Evolutionary conservation across 2,113 vertebrate species (phyloP).

Genomic region (Takifugu flavidus): DNA sequence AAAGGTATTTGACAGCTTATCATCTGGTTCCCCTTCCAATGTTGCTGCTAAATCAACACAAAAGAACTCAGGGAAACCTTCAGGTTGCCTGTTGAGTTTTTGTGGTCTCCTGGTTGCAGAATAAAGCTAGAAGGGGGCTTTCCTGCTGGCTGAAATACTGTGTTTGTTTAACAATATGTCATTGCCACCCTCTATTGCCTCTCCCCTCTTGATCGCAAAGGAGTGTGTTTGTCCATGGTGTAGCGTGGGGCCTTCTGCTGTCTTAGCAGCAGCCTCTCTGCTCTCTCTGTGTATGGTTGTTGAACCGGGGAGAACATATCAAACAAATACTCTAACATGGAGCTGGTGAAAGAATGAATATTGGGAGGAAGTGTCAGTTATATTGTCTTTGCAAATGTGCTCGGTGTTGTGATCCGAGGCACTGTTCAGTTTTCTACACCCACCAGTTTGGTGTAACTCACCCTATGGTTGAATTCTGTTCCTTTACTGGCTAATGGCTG

Average conservation of each 20-base stretch:
- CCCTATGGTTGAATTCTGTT: too few relatives aligned
- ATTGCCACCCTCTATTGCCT: conserved; percentile 40
- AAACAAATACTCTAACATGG: conserved; percentile 61
- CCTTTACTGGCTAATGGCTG: background rate
- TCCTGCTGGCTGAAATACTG: conserved; percentile 35
- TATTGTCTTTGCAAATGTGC: conserved; percentile 23
- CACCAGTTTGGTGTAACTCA: too few relatives aligned
- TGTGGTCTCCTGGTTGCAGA: conserved; percentile 25
- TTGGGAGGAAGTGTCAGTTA: conserved; percentile 33
- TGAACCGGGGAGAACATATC: conserved; percentile 60
- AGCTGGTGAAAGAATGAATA: conserved; percentile 38
- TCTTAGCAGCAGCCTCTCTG: conserved; percentile 43
- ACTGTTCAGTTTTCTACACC: too few relatives aligned
- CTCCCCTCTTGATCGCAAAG: conserved; percentile 47
- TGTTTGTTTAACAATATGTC: conserved; percentile 54
- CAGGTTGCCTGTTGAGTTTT: conserved; percentile 5
- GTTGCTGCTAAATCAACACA: conserved; percentile 30
- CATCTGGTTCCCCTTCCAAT: conserved; percentile 35
- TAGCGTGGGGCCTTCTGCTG: conserved; percentile 46
- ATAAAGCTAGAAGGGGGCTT: conserved; percentile 33
- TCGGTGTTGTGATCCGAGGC: background rate
- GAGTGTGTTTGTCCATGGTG: conserved; percentile 66
- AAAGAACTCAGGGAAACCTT: conserved; percentile 12
- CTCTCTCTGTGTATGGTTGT: conserved; percentile 30
- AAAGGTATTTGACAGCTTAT: conserved; percentile 40